Evolutionary conservation across 2,888 invertebrate species (phyloP).

Genomic region (Epiperipatus broadwayi): DNA sequence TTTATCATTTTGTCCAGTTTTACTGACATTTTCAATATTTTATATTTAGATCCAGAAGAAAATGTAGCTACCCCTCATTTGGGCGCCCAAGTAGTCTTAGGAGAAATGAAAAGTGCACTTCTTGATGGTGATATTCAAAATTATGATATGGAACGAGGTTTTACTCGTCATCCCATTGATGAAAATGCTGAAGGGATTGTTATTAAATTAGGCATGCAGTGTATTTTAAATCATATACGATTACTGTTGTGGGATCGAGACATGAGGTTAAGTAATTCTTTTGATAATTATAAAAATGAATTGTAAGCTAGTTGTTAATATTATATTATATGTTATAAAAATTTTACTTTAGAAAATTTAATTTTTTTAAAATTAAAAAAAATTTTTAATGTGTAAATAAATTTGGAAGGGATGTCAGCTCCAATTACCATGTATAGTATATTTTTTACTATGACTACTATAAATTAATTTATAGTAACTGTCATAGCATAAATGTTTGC

Average conservation of each 20-base stretch:
- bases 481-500: no score
- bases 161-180: constrained; percentile 65
- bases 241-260: constrained; percentile 89
- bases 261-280: constrained; percentile 41
- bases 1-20: not conserved
- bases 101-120: constrained; percentile 69
- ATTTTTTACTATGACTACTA: no score
- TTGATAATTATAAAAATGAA: not conserved
- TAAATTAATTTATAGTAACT: no score
- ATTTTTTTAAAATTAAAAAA: no score
- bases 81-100: constrained; percentile 66
- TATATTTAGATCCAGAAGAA: constrained; percentile 53
- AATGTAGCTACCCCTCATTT: constrained; percentile 67
- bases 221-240: constrained; percentile 78
- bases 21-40: not conserved
- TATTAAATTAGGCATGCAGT: constrained; percentile 54
- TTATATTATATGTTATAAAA: not conserved
- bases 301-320: not conserved
- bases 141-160: constrained; percentile 82
- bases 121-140: constrained; percentile 68
- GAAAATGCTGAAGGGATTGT: constrained; percentile 56
- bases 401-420: no score
- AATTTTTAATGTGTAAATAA: no score
- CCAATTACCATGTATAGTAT: no score
- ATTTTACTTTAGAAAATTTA: no score